A percentile compares a stretch with the other conserved stretches of the same genome.
These are phyloP conservation scores for Anoplolepis gracilipes DNA, from an alignment of 1,140 invertebrate species.

Conservation along the genomic window DNA sequence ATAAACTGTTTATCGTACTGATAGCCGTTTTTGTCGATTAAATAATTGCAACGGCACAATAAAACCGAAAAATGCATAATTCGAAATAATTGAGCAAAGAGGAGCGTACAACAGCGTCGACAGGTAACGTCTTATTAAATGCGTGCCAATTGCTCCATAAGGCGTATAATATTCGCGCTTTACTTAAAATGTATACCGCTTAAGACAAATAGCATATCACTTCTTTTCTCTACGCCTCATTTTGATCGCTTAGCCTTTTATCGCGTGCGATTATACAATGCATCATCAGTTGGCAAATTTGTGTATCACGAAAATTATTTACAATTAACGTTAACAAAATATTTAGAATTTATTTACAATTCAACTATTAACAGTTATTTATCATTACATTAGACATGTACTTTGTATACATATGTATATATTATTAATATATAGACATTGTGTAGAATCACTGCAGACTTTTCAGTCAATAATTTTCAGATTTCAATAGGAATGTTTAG, in stretches of 20 bases:
- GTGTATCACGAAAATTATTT: background rate
- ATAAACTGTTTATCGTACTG: background rate
- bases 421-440: background rate
- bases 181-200: background rate
- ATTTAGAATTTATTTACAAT: background rate
- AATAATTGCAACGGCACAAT: constrained; percentile 21
- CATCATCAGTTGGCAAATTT: background rate
- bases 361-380: background rate
- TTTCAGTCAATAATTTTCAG: background rate
- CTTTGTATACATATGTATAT: background rate
- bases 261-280: background rate
- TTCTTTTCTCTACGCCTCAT: background rate
- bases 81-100: constrained; percentile 17
- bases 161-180: constrained; percentile 25
- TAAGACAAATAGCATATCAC: background rate
- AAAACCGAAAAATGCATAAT: constrained; percentile 12
- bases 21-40: background rate
- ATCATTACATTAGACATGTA: background rate
- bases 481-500: background rate
- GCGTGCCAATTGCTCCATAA: constrained; percentile 9
- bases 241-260: background rate
- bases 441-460: background rate
- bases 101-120: background rate
- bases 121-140: constrained; percentile 41
- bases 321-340: background rate